Percentiles rank a stretch among this genome's conserved stretches.
Conservation (phyloP, 2,113 vertebrate genomes). For the Lasiurus borealis region DNA sequence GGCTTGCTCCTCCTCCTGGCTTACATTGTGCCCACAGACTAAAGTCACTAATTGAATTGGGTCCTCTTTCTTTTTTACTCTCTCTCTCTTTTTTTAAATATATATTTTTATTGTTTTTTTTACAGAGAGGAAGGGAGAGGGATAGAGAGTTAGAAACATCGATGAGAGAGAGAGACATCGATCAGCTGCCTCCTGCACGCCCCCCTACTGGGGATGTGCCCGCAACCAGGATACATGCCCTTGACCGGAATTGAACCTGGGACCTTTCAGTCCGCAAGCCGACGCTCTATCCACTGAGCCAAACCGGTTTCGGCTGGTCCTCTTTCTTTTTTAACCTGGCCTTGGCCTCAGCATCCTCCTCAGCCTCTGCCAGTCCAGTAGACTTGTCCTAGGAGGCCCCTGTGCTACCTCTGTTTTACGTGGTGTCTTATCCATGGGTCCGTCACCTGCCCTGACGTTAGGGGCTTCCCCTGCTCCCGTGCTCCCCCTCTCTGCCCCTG, state of each 20-base stretch:
- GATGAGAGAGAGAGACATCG: too few species aligned
- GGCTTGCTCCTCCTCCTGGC: not conserved
- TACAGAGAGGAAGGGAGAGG: too few species aligned
- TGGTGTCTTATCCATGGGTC: not conserved
- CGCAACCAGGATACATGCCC: too few species aligned
- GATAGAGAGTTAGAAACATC: too few species aligned
- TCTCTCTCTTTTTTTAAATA: not conserved
- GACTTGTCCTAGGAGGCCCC: not conserved
- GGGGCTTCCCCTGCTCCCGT: not conserved
- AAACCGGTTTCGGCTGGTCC: not conserved
- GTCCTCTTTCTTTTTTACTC: not conserved
- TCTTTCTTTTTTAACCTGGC: not conserved
- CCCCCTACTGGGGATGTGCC: too few species aligned
- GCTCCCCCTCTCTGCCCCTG: not conserved
- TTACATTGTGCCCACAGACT: not conserved
- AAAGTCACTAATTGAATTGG: not conserved
- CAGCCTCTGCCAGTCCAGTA: not conserved
- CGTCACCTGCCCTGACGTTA: not conserved
- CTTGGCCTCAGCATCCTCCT: constrained; percentile 11
- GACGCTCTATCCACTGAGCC: too few species aligned
- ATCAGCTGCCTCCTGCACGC: too few species aligned
- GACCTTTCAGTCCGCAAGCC: too few species aligned
- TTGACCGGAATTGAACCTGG: too few species aligned
- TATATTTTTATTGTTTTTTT: too few species aligned
- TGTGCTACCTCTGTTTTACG: not conserved